Conservation (phyloP, 2,113 vertebrate species). For the Garra rufa region DNA sequence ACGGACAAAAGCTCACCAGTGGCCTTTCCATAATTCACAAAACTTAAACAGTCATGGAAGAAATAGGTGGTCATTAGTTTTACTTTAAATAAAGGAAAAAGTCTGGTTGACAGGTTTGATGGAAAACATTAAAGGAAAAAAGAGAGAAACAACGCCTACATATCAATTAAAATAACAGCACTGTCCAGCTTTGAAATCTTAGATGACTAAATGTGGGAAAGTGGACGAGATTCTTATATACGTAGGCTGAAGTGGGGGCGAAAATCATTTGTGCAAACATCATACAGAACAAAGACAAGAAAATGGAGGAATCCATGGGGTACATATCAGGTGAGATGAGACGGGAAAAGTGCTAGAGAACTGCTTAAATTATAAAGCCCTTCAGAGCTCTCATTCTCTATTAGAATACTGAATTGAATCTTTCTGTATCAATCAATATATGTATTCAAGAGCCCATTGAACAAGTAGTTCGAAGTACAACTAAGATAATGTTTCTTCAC, state of each 20-base stretch:
- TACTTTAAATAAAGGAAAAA: background rate
- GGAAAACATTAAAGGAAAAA: conserved; percentile 2
- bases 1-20: background rate
- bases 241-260: conserved; percentile 17
- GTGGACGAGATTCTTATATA: conserved; percentile 4
- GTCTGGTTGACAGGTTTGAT: background rate
- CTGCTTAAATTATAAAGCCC: conserved; percentile 14
- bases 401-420: conserved; percentile 20
- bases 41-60: background rate
- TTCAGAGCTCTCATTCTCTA: conserved; percentile 30
- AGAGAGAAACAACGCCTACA: background rate
- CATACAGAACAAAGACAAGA: background rate
- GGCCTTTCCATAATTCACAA: background rate
- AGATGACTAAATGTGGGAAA: conserved; percentile 23
- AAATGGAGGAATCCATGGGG: background rate
- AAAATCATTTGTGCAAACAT: conserved; percentile 17
- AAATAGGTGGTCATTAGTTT: background rate
- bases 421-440: conserved; percentile 41
- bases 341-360: background rate
- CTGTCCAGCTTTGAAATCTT: conserved; percentile 11
- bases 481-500: background rate
- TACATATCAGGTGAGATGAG: background rate
- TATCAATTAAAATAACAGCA: conserved; percentile 12
- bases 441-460: conserved; percentile 19
- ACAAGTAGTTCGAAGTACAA: background rate